Base-by-base conservation (phyloP, 35 echinoderm and acorn worm species). In the Acanthaster planci region DNA sequence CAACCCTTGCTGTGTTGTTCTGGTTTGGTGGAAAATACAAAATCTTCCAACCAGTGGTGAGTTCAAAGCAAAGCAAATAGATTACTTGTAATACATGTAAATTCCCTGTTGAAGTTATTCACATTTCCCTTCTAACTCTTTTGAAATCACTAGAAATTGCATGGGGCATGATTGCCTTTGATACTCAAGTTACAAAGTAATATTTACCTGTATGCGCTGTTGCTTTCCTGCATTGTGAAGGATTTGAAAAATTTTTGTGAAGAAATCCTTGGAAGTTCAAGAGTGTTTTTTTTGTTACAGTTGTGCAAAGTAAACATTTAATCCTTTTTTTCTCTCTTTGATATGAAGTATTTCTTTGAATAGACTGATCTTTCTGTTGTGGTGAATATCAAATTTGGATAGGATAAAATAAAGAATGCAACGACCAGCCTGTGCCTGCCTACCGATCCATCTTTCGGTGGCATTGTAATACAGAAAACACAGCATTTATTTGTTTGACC, bases 1-100 rank as follows among this genome's bases (percentile, higher is more conserved):
- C 21, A 52, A 32, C 68, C 23, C 35, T 95, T 16, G 79, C 79
- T 72, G 60, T 58, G 67, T 39, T 72, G 3, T 72, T 72, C 29
- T 72, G 64, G 64, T 0, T 91, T 52, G 93, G 93, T 54, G 30
- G 78, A 5, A 84, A 88, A 80, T 91, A 80, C 79, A 87, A 82
- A 76, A 78, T 35, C 40, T 95, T 95, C 57, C 67, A 60, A 78
- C 93, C 93, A 37, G 89, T 81, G 19, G 93, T 95, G 55, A 95
- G 93, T 91, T 19, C 15, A 75, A 51, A 6, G 4, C 39, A 26
- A 72, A 31, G 2, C 23, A 72, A 31, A 14, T 72, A 2, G 3
- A 59, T 59, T 5, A 59, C 52, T n/a, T n/a, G n/a, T n/a, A 21
- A 10, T 55, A 55, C 21, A 0, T 14, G 52, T 14, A 55, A 14